A percentile compares a stretch with the other conserved stretches of the same genome.
phyloP scores from a whole-genome alignment of 2,113 vertebrate species.

The Asarcornis scutulata region DNA sequence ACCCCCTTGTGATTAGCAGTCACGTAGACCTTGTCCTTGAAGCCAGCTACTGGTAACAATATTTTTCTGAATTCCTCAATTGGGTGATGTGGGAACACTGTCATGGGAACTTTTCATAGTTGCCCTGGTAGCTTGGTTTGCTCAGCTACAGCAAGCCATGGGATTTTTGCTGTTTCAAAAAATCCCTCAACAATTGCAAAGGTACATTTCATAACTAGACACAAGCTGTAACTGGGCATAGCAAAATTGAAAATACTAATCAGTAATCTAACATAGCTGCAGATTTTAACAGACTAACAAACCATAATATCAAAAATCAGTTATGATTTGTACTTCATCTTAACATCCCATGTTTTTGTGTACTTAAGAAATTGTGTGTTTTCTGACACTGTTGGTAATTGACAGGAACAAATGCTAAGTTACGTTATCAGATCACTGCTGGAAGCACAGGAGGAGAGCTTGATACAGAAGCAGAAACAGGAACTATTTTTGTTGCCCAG shows the following conservation, averaged over 20 bases:
- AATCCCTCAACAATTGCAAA: not conserved
- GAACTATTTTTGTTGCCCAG: conserved; percentile 86
- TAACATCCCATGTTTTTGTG: not conserved
- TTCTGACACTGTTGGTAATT: conserved; percentile 26
- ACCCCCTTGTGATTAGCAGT: too few relatives aligned
- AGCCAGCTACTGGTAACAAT: too few relatives aligned
- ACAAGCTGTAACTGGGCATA: not conserved
- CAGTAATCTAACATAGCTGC: not conserved
- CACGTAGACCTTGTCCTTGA: too few relatives aligned
- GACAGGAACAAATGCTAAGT: conserved; percentile 86
- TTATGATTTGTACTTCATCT: not conserved
- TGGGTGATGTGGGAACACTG: too few relatives aligned
- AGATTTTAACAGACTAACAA: not conserved
- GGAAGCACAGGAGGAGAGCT: conserved; percentile 86
- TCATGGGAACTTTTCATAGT: too few relatives aligned
- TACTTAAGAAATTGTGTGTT: not conserved
- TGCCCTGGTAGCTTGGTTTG: too few relatives aligned
- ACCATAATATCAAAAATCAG: not conserved
- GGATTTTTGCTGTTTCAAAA: too few relatives aligned
- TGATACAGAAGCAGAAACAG: conserved; percentile 87
- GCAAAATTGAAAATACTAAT: not conserved
- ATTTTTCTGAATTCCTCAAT: too few relatives aligned
- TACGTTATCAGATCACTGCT: conserved; percentile 89
- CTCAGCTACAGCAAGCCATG: too few relatives aligned
- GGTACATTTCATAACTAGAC: not conserved